These are phyloP conservation scores for Melierax canorus DNA, from an alignment of 2,113 vertebrate genomes.

Conservation along the genomic window DNA sequence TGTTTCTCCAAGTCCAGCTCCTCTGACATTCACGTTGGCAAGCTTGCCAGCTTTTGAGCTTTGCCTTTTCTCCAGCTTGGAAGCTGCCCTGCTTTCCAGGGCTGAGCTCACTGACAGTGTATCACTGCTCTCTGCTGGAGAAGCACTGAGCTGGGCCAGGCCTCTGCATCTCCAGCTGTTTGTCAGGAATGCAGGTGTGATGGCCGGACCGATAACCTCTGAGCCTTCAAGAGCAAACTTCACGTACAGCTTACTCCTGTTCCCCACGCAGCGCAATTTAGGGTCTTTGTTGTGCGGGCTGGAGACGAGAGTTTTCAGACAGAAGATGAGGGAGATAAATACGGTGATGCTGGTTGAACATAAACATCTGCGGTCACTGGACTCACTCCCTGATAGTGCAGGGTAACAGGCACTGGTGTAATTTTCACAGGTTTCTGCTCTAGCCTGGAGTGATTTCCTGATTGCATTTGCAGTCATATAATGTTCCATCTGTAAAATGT, in stretches of 20 bases:
- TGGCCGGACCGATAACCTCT: conserved; percentile 28
- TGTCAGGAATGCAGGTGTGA: conserved; percentile 67
- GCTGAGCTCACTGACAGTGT: conserved; percentile 66
- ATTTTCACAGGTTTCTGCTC: background rate
- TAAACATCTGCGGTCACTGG: background rate
- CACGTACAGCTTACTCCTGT: background rate
- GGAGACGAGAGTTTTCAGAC: background rate
- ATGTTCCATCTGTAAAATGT: background rate
- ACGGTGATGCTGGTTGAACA: background rate
- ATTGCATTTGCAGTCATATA: background rate
- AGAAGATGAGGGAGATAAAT: background rate
- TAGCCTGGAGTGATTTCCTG: background rate
- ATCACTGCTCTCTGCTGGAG: conserved; percentile 85
- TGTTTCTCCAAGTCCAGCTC: background rate
- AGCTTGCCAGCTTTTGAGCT: conserved; percentile 53
- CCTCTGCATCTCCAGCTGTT: conserved; percentile 1
- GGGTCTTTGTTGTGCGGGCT: background rate
- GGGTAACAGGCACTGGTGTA: background rate
- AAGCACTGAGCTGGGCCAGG: conserved; percentile 60
- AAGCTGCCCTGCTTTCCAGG: conserved; percentile 49
- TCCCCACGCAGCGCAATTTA: background rate
- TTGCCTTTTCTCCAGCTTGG: conserved; percentile 25
- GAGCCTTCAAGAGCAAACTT: background rate
- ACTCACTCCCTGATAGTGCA: background rate
- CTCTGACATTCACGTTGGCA: background rate